These are phyloP conservation scores for Xylophagus ater DNA, from an alignment of 2,888 invertebrate species.

Conservation along the genomic window DNA sequence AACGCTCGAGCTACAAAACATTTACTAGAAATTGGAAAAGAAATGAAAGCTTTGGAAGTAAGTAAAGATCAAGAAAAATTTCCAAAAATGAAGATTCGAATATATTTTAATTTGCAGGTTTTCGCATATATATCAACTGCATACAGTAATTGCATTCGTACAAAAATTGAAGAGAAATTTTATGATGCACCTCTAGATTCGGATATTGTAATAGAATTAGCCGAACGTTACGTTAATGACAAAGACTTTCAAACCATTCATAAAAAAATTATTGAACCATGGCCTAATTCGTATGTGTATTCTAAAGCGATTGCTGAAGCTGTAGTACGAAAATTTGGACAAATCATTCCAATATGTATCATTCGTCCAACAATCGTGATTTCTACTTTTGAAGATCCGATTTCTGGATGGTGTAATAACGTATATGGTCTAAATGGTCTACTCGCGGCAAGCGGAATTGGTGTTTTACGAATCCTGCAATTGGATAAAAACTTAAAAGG, in stretches of 20 bases:
- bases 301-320: slow-evolving; percentile 16
- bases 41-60: slow-evolving; percentile 10
- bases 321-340: slow-evolving; percentile 13
- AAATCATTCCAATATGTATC: slow-evolving; percentile 14
- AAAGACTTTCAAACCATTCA: slow-evolving; percentile 9
- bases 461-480: slow-evolving; percentile 15
- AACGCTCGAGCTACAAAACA: slow-evolving; percentile 18
- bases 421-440: slow-evolving; percentile 13
- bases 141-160: slow-evolving; percentile 10
- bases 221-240: slow-evolving; percentile 9
- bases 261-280: slow-evolving; percentile 13
- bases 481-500: neutral
- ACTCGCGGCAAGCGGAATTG: slow-evolving; percentile 11
- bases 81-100: neutral
- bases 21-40: slow-evolving; percentile 9
- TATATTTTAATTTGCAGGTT: neutral
- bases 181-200: slow-evolving; percentile 14
- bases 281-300: slow-evolving; percentile 16
- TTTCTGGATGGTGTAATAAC: slow-evolving; percentile 14
- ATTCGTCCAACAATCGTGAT: slow-evolving; percentile 18
- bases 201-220: slow-evolving; percentile 13
- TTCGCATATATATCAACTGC: slow-evolving; percentile 18
- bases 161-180: slow-evolving; percentile 12
- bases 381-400: slow-evolving; percentile 17
- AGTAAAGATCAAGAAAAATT: neutral